phyloP scores from a whole-genome alignment of 2,797 vertebrate genomes.

The Calcarius lapponicus region DNA sequence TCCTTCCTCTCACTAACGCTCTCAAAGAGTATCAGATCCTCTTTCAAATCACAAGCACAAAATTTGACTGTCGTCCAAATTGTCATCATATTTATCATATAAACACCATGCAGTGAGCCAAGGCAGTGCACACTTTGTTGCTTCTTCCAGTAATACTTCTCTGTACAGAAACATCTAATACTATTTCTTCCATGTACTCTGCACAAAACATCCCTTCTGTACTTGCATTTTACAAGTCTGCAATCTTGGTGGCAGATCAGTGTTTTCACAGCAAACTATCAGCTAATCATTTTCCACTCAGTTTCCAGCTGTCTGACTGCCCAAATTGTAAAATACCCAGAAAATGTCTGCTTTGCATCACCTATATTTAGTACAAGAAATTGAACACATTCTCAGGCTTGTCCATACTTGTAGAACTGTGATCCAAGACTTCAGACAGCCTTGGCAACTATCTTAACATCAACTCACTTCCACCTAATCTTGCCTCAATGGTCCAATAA shows the following conservation, averaged over 20 bases:
- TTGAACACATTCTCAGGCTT: rapidly evolving
- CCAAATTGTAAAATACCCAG: background rate
- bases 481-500: background rate
- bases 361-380: background rate
- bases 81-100: background rate
- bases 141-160: background rate
- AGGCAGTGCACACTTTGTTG: background rate
- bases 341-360: background rate
- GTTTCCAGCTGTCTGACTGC: background rate
- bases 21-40: background rate
- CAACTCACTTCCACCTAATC: background rate
- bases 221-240: background rate
- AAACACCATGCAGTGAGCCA: background rate
- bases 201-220: background rate
- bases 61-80: background rate
- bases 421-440: background rate
- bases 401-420: background rate
- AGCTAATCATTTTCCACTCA: background rate
- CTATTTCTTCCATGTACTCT: background rate
- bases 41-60: background rate
- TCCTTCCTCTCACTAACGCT: background rate
- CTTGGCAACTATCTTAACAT: background rate
- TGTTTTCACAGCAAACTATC: background rate
- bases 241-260: background rate
- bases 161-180: background rate